phyloP scores from a whole-genome alignment of 2,888 invertebrate species.

The Acanthopleura granulata region DNA sequence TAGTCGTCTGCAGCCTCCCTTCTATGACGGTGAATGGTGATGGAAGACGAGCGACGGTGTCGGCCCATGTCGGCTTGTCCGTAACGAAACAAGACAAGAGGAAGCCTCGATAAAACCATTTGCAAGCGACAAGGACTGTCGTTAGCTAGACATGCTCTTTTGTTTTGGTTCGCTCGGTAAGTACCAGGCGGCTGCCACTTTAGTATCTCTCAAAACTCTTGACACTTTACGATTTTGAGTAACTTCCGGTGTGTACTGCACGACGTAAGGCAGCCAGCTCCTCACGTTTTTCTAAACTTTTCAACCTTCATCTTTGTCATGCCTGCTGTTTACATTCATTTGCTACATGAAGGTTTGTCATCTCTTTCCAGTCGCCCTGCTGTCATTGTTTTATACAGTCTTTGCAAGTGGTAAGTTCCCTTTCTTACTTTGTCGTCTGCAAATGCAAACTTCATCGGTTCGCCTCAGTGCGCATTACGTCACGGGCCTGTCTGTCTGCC shows the following conservation, averaged over 20 bases:
- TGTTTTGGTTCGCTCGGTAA: slow-evolving; percentile 59
- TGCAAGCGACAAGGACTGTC: slow-evolving; percentile 41
- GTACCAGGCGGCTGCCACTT: slow-evolving; percentile 22
- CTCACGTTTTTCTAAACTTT: no score
- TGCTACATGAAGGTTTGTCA: slow-evolving; percentile 1
- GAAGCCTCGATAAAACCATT: slow-evolving; percentile 44
- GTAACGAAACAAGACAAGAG: background rate
- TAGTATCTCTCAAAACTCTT: no score
- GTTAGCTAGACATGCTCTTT: slow-evolving; percentile 55
- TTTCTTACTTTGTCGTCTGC: background rate
- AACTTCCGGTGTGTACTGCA: slow-evolving; percentile 38
- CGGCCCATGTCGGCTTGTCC: background rate
- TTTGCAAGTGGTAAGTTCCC: slow-evolving; percentile 53
- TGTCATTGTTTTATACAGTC: slow-evolving; percentile 48
- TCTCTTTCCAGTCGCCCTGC: slow-evolving; percentile 51
- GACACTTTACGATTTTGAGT: background rate
- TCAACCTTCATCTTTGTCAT: slow-evolving; percentile 41
- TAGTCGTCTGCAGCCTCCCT: no score
- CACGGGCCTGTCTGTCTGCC: no score
- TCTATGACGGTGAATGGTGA: background rate
- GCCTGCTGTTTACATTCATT: slow-evolving; percentile 19
- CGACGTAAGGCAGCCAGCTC: slow-evolving; percentile 19
- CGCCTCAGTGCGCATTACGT: no score
- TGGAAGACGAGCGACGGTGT: background rate
- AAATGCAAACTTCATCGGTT: no score